Conservation (phyloP, 1,140 invertebrate genomes). For the Luehdorfia chinensis region DNA sequence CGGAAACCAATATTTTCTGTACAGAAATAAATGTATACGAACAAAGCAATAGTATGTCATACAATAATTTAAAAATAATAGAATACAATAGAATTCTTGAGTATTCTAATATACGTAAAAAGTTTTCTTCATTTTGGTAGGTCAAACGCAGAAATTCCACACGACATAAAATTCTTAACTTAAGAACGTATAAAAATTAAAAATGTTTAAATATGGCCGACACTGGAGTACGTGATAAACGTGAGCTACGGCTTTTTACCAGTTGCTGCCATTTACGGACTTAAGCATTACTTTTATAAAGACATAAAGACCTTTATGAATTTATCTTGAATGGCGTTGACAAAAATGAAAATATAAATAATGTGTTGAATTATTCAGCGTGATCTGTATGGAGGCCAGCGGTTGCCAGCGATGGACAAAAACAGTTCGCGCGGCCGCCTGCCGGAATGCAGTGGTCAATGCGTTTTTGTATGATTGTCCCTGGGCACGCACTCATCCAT, state of each 20-base stretch:
- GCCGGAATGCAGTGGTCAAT: constrained; percentile 59
- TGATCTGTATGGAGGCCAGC: constrained; percentile 68
- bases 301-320: constrained; percentile 74
- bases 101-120: too few relatives aligned
- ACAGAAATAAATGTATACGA: too few relatives aligned
- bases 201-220: constrained; percentile 11
- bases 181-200: constrained; percentile 2
- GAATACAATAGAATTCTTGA: too few relatives aligned
- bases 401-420: constrained; percentile 46
- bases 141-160: too few relatives aligned
- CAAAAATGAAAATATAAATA: constrained; percentile 76
- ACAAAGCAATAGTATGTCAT: too few relatives aligned
- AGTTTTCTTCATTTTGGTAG: too few relatives aligned
- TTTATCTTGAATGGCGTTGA: constrained; percentile 71
- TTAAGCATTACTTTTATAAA: constrained; percentile 74
- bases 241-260: constrained; percentile 45
- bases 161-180: background rate
- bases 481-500: constrained; percentile 68
- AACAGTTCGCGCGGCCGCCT: constrained; percentile 52
- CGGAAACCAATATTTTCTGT: too few relatives aligned
- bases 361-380: constrained; percentile 75
- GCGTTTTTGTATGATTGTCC: constrained; percentile 74
- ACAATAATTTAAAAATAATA: too few relatives aligned
- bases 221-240: constrained; percentile 36
- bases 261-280: constrained; percentile 47